A percentile compares a stretch with the other conserved stretches of the same genome.
Evolutionary conservation across 2,113 vertebrate genomes (phyloP).

Genomic region (Chamaetylas fuelleborni): DNA sequence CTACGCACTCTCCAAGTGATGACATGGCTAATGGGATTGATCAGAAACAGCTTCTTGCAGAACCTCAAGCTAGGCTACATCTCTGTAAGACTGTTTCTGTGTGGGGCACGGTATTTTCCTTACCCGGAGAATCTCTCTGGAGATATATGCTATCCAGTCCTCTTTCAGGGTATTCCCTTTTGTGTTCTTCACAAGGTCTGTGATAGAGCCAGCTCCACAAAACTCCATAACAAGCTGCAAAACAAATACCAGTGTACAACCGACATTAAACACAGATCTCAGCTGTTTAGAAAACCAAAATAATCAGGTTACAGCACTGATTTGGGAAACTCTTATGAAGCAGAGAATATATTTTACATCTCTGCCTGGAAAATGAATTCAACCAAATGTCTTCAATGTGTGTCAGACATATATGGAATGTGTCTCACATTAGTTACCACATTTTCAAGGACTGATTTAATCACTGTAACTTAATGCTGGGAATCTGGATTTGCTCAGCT

Average conservation of each 20-base stretch:
- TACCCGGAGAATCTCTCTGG: constrained; percentile 92
- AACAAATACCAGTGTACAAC: background rate
- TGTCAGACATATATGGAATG: constrained; percentile 8
- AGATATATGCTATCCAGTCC: constrained; percentile 99
- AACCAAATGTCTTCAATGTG: constrained; percentile 8
- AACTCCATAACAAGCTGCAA: constrained; percentile 98
- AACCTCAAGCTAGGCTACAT: background rate
- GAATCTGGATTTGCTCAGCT: constrained; percentile 9
- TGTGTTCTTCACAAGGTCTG: constrained; percentile 98
- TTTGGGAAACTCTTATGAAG: background rate
- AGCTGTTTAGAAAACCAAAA: background rate
- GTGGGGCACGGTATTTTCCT: constrained; percentile 47
- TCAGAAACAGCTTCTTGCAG: constrained; percentile 33
- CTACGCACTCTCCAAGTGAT: background rate
- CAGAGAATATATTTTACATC: background rate
- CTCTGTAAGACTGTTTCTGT: background rate
- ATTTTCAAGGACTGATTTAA: constrained; percentile 13
- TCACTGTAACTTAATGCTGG: background rate
- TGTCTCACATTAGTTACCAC: constrained; percentile 40
- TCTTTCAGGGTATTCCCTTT: constrained; percentile 97
- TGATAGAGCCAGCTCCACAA: constrained; percentile 97
- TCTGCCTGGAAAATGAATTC: constrained; percentile 25
- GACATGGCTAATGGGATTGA: background rate
- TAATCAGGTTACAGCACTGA: background rate
- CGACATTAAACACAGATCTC: background rate